Evolutionary conservation across 2,888 invertebrate species (phyloP).

Genomic region (Aspidiotus destructor): DNA sequence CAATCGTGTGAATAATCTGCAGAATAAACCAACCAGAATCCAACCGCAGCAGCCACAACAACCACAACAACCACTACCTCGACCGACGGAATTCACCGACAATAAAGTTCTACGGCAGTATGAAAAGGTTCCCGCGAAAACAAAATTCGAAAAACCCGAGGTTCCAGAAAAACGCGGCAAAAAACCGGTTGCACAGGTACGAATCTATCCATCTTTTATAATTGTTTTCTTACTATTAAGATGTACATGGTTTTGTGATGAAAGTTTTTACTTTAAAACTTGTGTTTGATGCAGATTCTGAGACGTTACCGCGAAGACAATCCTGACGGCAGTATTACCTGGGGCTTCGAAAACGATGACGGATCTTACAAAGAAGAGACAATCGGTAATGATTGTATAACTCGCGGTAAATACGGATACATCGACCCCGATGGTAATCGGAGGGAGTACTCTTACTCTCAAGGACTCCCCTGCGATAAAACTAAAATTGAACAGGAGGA

Average conservation of each 20-base stretch:
- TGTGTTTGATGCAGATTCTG: conserved; percentile 40
- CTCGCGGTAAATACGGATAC: conserved; percentile 72
- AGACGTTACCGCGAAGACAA: conserved; percentile 64
- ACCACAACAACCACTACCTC: neutral
- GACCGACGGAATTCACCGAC: neutral
- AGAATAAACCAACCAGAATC: no score
- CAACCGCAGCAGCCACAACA: neutral
- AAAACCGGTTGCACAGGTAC: conserved; percentile 62
- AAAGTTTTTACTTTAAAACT: no score
- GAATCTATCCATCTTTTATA: no score
- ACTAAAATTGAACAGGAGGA: conserved; percentile 39
- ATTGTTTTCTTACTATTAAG: no score
- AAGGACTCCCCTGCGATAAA: conserved; percentile 63
- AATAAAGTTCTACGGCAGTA: neutral
- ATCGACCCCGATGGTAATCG: conserved; percentile 72
- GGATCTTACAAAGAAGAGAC: conserved; percentile 77
- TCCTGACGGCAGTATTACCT: conserved; percentile 69
- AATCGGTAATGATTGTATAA: conserved; percentile 66
- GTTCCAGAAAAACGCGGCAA: conserved; percentile 42
- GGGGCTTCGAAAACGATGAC: conserved; percentile 83
- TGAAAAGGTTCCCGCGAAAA: neutral
- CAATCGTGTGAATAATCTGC: no score
- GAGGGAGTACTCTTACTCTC: conserved; percentile 71
- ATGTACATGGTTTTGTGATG: no score
- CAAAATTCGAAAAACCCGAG: neutral